A percentile compares a stretch with the other conserved stretches of the same genome.
phyloP scores from a whole-genome alignment of 2,797 vertebrate genomes.

The Pogoniulus pusillus region DNA sequence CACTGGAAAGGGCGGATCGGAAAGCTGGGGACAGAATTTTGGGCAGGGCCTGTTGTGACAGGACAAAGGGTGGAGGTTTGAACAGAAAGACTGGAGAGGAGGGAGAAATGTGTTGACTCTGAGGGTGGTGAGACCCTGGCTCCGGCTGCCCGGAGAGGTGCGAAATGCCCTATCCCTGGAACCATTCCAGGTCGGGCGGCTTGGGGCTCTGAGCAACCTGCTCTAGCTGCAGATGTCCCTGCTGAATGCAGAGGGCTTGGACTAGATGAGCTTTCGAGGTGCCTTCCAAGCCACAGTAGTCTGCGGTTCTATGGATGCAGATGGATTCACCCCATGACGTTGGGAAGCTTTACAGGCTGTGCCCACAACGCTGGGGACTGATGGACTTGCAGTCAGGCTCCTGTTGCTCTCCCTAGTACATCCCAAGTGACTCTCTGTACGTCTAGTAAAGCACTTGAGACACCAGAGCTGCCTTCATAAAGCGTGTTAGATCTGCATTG shows the following conservation, averaged over 20 bases:
- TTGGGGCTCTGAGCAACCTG: background rate
- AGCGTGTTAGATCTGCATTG: background rate
- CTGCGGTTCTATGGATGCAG: background rate
- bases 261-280: background rate
- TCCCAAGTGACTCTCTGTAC: rapidly evolving
- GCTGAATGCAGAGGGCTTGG: background rate
- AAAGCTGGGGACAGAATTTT: background rate
- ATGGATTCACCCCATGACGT: rapidly evolving
- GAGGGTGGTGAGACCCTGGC: background rate
- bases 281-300: background rate
- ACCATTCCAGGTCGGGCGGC: background rate
- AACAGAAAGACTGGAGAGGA: no score
- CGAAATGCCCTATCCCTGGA: background rate
- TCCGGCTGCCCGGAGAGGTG: background rate
- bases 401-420: rapidly evolving
- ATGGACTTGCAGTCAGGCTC: background rate
- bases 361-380: rapidly evolving
- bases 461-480: rapidly evolving
- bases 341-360: background rate
- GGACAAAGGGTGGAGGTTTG: no score
- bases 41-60: no score
- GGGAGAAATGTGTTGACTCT: no score
- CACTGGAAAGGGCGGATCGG: background rate
- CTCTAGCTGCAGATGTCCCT: background rate
- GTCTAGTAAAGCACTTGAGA: background rate